These are phyloP conservation scores for Gastrophryne carolinensis DNA, from an alignment of 2,797 vertebrate species.

Conservation along the genomic window DNA sequence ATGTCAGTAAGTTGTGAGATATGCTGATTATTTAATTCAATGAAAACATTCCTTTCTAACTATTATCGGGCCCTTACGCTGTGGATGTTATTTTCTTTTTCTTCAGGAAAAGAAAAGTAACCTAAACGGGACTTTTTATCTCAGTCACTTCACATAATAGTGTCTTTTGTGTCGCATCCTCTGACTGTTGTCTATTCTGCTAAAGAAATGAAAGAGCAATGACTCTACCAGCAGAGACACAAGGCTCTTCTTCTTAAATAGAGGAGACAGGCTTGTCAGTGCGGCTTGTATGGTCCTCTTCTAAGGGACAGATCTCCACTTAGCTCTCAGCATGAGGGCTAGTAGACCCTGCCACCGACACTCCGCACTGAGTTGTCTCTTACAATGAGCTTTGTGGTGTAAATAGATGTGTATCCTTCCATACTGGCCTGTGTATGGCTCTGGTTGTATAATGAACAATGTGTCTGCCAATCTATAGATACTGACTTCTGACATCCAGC, in stretches of 20 bases:
- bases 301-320: conserved; percentile 14
- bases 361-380: neutral
- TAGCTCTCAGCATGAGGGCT: conserved; percentile 19
- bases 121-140: neutral
- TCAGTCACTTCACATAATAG: neutral
- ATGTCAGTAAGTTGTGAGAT: no score
- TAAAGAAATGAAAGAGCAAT: neutral
- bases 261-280: conserved; percentile 44
- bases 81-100: neutral
- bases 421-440: neutral
- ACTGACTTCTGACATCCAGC: neutral
- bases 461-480: neutral
- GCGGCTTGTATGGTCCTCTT: conserved; percentile 1
- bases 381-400: neutral
- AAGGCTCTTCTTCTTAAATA: neutral
- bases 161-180: neutral
- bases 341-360: conserved; percentile 11
- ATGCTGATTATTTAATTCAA: no score
- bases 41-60: no score
- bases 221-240: neutral
- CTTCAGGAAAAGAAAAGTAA: neutral
- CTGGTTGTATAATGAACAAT: neutral
- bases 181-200: conserved; percentile 6
- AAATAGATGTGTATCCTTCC: neutral
- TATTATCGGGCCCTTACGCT: no score